phyloP scores from a whole-genome alignment of 2,113 vertebrate genomes.

The Cricetomys ansorgei region DNA sequence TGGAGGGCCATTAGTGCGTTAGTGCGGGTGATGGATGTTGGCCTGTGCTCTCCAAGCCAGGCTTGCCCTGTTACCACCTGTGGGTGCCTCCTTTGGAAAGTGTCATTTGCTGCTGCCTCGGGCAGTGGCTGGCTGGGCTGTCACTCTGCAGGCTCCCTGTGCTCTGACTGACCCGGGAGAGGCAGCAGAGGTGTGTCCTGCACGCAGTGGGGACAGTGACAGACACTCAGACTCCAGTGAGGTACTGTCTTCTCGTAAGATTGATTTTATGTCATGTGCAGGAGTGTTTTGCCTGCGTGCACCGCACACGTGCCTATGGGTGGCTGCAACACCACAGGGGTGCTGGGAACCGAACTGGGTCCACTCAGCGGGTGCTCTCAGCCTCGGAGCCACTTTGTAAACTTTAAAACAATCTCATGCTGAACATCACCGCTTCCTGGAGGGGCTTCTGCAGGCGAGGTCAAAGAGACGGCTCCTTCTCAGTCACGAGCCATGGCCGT shows the following conservation, averaged over 20 bases:
- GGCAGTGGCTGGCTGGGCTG: fast-evolving
- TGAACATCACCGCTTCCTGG: background rate
- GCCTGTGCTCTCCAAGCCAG: background rate
- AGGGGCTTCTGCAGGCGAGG: fast-evolving
- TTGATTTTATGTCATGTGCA: too few species aligned
- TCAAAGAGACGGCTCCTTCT: slow-evolving; percentile 40
- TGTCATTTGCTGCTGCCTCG: background rate
- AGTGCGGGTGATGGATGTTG: background rate
- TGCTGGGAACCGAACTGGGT: background rate
- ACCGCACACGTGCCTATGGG: background rate
- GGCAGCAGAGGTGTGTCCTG: fast-evolving
- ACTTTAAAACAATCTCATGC: background rate
- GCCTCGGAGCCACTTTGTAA: background rate
- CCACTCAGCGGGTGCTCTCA: background rate
- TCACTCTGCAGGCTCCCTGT: fast-evolving
- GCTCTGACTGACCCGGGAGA: fast-evolving
- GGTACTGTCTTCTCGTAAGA: background rate
- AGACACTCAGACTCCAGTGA: background rate
- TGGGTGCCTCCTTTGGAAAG: background rate
- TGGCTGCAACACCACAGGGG: background rate
- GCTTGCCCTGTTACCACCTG: background rate
- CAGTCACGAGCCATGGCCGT: background rate
- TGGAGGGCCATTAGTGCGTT: background rate
- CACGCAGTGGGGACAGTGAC: background rate
- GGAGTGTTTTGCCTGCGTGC: background rate